Evolutionary conservation across 2,888 invertebrate species (phyloP).

Genomic region (Caradrina clavipalpis): DNA sequence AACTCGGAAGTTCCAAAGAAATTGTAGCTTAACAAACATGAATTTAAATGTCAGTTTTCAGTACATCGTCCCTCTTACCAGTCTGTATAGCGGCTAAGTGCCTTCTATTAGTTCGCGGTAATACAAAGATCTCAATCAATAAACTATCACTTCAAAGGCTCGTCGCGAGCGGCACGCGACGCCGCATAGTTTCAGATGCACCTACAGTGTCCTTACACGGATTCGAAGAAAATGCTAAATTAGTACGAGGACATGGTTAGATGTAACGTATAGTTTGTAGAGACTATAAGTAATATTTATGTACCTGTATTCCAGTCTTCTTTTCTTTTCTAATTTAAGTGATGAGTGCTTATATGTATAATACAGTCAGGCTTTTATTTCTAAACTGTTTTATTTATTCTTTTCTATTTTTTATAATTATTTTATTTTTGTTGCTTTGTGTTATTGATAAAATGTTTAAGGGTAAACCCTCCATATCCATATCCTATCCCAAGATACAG

Average conservation of each 20-base stretch:
- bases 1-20: background rate
- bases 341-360: no score
- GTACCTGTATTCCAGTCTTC: no score
- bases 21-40: background rate
- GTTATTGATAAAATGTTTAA: no score
- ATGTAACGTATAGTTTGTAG: background rate
- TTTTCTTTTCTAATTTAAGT: no score
- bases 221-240: slow-evolving; percentile 45
- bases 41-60: background rate
- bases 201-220: slow-evolving; percentile 19
- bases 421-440: no score
- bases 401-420: no score
- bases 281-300: no score
- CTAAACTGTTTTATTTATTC: no score
- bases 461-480: no score
- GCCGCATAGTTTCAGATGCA: slow-evolving; percentile 38
- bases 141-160: slow-evolving; percentile 54
- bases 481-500: no score
- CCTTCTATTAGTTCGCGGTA: slow-evolving; percentile 9
- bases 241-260: slow-evolving; percentile 15
- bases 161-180: slow-evolving; percentile 15
- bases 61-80: background rate
- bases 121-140: slow-evolving; percentile 51
- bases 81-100: slow-evolving; percentile 10
- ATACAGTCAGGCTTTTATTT: no score